Evolutionary conservation across 2,113 vertebrate genomes (phyloP), one percentile per base, ranked within the genome.

Genomic region (Circaetus gallicus): DNA sequence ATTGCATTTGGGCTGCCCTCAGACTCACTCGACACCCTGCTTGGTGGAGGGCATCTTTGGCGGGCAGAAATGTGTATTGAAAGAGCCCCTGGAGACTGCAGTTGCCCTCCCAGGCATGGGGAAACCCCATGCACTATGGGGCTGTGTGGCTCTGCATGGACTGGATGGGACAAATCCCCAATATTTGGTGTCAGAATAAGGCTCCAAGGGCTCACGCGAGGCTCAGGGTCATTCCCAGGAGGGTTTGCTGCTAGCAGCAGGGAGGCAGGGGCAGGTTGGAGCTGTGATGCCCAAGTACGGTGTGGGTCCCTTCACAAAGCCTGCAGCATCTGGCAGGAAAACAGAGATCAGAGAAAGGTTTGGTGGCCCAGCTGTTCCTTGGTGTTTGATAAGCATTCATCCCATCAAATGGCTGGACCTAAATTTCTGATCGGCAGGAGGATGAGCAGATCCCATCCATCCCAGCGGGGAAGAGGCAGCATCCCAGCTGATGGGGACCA

Each of bases 281-380:
- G 32, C 55, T n/a, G 8, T 34, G 59, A 8, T 36, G 25, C 12
- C 29, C 55, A 40, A 21, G 29, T 17, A 15, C 2, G 1, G 1
- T 20, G 1, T 61, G 7, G 29, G 26, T 92, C 34, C 45, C 19
- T 52, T 58, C 2, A 0, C 40, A 77, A 77, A 59, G 15, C n/a
- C 31, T 1, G 1, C 47, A 47, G 43, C 62, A 19, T 6, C 34
- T 4, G 21, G 1, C 15, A 10, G 34, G 13, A 63, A 49, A 25
- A 13, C 6, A 16, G 24, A 29, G 29, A 6, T 2, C 1, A 0
- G 24, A 13, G 70, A 50, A 19, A 25, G 19, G 2, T 3, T 34
- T 53, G 74, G 45, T 31, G 29, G 7, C 6, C 28, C 74, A 8
- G 11, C 34, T 26, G 25, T 3, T 52, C 53, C 53, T 43, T 4